A percentile compares a stretch with the other conserved stretches of the same genome.
Evolutionary conservation across 2,888 invertebrate genomes (phyloP).

Genomic region (Nomada lathburiana): DNA sequence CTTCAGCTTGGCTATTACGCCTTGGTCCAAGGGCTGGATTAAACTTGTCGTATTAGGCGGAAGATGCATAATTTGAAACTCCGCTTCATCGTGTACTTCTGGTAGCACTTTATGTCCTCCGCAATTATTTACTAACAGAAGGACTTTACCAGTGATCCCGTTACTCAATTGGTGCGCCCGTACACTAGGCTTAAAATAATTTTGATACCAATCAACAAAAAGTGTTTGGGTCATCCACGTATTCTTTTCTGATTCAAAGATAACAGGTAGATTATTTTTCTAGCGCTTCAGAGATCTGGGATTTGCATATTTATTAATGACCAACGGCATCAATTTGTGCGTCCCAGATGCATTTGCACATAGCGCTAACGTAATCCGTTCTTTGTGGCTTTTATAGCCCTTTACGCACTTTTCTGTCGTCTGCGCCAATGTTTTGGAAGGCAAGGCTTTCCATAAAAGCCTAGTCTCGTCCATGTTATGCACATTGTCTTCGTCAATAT

Average conservation of each 20-base stretch:
- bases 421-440: background rate
- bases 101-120: no score
- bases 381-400: background rate
- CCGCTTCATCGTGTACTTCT: no score
- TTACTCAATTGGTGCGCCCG: background rate
- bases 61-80: no score
- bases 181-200: background rate
- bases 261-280: background rate
- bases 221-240: background rate
- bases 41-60: no score
- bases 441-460: slow-evolving; percentile 12
- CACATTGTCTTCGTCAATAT: background rate
- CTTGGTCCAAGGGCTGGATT: no score
- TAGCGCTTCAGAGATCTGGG: slow-evolving; percentile 2
- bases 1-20: no score
- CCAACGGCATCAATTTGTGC: slow-evolving; percentile 1
- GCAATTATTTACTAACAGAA: background rate
- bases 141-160: background rate
- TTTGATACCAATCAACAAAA: background rate
- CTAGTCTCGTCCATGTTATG: slow-evolving; percentile 14
- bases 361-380: background rate
- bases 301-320: background rate
- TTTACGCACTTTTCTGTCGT: background rate
- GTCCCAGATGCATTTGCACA: slow-evolving; percentile 17
- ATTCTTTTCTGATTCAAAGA: background rate